Base-by-base conservation (phyloP, 2,888 invertebrate genomes). In the Andricus quercusramuli region DNA sequence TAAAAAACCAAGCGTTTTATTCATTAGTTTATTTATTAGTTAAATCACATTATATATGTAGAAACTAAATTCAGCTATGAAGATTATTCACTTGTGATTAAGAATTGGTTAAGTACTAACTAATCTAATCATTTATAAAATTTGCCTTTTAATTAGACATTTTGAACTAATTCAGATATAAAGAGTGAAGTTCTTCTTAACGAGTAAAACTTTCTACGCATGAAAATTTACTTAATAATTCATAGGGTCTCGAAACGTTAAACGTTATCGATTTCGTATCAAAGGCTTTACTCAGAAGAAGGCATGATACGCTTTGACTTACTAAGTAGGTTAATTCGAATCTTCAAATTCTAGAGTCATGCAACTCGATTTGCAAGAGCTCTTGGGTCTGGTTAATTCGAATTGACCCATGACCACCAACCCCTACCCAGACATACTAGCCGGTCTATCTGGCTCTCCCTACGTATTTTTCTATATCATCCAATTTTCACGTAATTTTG, bases 241-340 rank as follows among this genome's bases (percentile, higher is more conserved):
- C 59, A 59, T 22, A 59, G 5, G 0, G 13, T 22, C n/a, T 59
- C 2, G 22, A 62, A 25, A 22, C 8, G 67, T 68, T 66, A 41
- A 68, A 41, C 67, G 56, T 80, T 88, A 90, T 90, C 89, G 90
- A 91, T 91, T 88, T 88, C 90, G 90, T 88, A 89, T 89, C 87
- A 87, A 85, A 85, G 86, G 88, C 83, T 81, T 70, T 78, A 84
- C 79, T 81, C 47, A 77, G 81, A 78, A 81, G 85, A 86, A 85
- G 88, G 92, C 89, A 90, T 91, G 90, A 90, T 86, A 87, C 87
- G 86, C 87, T 90, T 91, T 90, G 90, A 90, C 91, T 92, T 91
- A 90, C 89, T 91, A 91, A 91, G 89, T 85, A 88, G 89, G 90
- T 90, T 92, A 91, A 92, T 91, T 91, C 90, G 89, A 92, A 92